phyloP scores from a whole-genome alignment of 2,797 vertebrate species.

The Trichosurus vulpecula region DNA sequence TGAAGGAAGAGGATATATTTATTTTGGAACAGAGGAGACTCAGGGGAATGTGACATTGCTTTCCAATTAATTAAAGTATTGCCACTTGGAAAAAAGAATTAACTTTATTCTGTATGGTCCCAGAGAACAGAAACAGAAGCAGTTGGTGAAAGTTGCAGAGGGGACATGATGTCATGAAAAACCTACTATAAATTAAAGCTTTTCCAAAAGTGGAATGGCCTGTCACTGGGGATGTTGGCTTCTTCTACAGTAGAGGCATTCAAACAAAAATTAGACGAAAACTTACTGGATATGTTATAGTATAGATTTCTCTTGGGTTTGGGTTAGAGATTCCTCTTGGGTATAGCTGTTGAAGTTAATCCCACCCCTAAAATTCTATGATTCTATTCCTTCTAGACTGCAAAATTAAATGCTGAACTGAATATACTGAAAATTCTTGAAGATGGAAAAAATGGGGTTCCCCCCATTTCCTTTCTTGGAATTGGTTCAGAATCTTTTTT shows the following conservation, averaged over 20 bases:
- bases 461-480: neutral
- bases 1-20: neutral
- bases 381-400: neutral
- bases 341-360: neutral
- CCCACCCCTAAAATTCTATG: neutral
- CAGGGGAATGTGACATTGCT: neutral
- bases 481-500: neutral
- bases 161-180: neutral
- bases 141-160: neutral
- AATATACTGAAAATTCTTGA: neutral
- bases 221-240: neutral
- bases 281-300: neutral
- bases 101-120: neutral
- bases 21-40: neutral
- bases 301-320: neutral
- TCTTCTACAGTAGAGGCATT: neutral
- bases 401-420: neutral
- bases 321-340: neutral
- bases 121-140: neutral
- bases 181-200: neutral
- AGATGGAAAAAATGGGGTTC: neutral
- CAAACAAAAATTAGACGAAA: neutral
- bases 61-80: neutral
- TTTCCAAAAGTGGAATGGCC: neutral
- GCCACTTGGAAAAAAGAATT: neutral